Evolutionary conservation across 1,140 invertebrate genomes (phyloP).

Genomic region (Hycleus phaleratus): DNA sequence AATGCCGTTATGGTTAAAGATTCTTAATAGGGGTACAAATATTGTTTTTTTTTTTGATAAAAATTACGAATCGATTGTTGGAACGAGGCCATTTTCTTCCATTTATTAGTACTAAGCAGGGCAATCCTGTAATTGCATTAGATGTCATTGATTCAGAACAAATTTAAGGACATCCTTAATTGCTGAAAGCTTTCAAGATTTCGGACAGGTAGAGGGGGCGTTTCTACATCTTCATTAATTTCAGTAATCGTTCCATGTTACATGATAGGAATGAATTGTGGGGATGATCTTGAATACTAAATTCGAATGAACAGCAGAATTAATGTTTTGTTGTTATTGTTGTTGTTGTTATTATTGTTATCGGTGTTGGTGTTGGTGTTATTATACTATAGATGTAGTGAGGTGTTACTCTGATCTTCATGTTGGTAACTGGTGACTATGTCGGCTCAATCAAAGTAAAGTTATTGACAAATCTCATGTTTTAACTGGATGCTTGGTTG

Average conservation of each 20-base stretch:
- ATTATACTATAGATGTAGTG: too few relatives aligned
- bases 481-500: slow-evolving; percentile 23
- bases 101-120: neutral
- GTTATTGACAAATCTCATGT: slow-evolving; percentile 22
- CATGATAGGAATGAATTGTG: neutral
- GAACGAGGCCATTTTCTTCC: too few relatives aligned
- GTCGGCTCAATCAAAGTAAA: slow-evolving; percentile 13
- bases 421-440: neutral
- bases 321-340: too few relatives aligned
- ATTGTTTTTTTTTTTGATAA: too few relatives aligned
- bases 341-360: too few relatives aligned
- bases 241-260: slow-evolving; percentile 9
- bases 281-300: too few relatives aligned
- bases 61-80: too few relatives aligned
- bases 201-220: slow-evolving; percentile 7
- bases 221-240: slow-evolving; percentile 15
- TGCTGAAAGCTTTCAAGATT: slow-evolving; percentile 12
- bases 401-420: too few relatives aligned
- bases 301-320: too few relatives aligned
- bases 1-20: too few relatives aligned
- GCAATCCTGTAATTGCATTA: slow-evolving; percentile 7
- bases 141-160: slow-evolving; percentile 8
- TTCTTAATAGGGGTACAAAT: too few relatives aligned
- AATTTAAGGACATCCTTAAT: slow-evolving; percentile 9
- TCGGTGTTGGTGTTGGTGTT: too few relatives aligned